Conservation (phyloP, 2,797 vertebrate genomes). For the Sylvilagus floridanus region DNA sequence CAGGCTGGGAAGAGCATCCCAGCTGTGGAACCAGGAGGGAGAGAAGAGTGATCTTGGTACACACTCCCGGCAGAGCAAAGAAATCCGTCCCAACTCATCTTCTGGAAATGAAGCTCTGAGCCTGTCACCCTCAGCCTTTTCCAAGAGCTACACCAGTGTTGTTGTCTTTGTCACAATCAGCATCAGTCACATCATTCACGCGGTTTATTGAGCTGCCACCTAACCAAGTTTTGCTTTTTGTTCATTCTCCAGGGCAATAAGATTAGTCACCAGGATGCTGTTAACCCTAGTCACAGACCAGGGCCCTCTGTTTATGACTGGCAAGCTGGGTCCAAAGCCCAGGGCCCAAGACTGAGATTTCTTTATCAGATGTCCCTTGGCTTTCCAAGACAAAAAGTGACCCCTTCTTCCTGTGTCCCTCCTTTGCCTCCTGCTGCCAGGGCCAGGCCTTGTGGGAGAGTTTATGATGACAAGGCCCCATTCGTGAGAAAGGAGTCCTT, state of each 20-base stretch:
- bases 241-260: background rate
- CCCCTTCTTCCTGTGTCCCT: background rate
- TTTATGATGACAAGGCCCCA: background rate
- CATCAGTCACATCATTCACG: background rate
- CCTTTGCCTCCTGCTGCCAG: background rate
- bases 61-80: background rate
- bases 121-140: background rate
- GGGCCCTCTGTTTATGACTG: constrained; percentile 9
- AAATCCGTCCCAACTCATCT: background rate
- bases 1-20: background rate
- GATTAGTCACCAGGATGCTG: constrained; percentile 26
- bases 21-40: background rate
- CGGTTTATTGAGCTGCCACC: background rate
- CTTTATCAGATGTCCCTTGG: background rate
- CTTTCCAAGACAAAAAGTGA: background rate
- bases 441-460: background rate
- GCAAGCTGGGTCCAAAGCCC: background rate
- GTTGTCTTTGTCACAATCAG: background rate
- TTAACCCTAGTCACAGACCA: background rate
- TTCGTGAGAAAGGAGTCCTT: background rate
- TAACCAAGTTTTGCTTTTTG: background rate
- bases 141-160: background rate
- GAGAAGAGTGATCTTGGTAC: background rate
- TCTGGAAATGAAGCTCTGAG: background rate
- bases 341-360: background rate